Percentiles rank a stretch among this genome's conserved stretches.
Conservation (phyloP, 2,888 invertebrate genomes). For the Fragum sueziense region DNA sequence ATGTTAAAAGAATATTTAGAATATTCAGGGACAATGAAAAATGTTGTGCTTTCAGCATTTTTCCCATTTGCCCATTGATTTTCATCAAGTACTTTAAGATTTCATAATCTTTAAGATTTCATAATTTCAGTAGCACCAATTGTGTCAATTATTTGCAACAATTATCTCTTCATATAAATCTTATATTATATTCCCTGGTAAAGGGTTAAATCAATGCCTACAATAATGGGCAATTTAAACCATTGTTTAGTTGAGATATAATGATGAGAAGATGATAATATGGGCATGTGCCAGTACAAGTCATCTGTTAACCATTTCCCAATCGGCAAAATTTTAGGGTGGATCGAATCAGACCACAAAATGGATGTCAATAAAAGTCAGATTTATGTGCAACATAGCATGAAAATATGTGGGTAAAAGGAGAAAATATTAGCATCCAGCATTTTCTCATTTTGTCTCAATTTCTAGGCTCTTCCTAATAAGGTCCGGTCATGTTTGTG, state of each 20-base stretch:
- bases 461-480: background rate
- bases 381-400: background rate
- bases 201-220: conserved; percentile 9
- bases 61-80: background rate
- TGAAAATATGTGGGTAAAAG: background rate
- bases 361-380: background rate
- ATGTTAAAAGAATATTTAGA: no score
- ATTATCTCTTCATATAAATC: no score
- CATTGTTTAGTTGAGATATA: background rate
- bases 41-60: background rate
- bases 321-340: background rate
- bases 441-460: background rate
- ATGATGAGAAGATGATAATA: conserved; percentile 14
- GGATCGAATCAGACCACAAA: no score
- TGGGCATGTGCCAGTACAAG: conserved; percentile 10
- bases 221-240: conserved; percentile 11
- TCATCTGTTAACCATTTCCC: background rate
- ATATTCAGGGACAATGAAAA: no score
- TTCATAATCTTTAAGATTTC: background rate
- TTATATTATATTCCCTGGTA: no score
- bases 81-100: background rate
- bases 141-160: no score
- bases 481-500: no score
- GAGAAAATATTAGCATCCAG: background rate
- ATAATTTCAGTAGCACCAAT: background rate